Conservation (phyloP, 2,888 invertebrate genomes). For the Lasius platythorax region DNA sequence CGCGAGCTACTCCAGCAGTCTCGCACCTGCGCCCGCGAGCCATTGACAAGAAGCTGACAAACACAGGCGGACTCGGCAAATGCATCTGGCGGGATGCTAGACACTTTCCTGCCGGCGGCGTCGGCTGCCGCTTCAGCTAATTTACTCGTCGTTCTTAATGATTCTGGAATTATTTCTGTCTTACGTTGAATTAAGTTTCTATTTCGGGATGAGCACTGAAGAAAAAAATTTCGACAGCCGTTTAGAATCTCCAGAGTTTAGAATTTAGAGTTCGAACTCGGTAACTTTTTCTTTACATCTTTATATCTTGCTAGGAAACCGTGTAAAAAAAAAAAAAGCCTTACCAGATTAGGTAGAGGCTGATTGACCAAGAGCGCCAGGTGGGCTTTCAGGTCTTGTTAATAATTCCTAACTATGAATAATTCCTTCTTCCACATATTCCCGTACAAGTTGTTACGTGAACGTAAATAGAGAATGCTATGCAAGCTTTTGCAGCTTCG, state of each 20-base stretch:
- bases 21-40: constrained; percentile 60
- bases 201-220: neutral
- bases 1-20: constrained; percentile 57
- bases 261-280: neutral
- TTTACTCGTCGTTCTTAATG: constrained; percentile 11
- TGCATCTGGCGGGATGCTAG: constrained; percentile 9
- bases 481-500: neutral
- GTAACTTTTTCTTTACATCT: neutral
- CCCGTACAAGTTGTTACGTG: neutral
- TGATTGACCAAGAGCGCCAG: constrained; percentile 8
- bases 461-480: neutral
- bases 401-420: constrained; percentile 18
- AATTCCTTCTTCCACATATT: neutral
- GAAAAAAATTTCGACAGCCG: neutral
- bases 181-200: neutral
- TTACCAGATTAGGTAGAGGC: constrained; percentile 24
- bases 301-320: neutral
- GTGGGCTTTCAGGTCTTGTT: constrained; percentile 1
- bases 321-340: neutral
- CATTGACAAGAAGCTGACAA: constrained; percentile 32
- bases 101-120: constrained; percentile 6
- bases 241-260: neutral
- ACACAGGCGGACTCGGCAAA: neutral
- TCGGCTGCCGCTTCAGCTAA: neutral
- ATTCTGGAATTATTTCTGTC: neutral